Base-by-base conservation (phyloP, 2,888 invertebrate species). In the Digitonthophagus gazella region DNA sequence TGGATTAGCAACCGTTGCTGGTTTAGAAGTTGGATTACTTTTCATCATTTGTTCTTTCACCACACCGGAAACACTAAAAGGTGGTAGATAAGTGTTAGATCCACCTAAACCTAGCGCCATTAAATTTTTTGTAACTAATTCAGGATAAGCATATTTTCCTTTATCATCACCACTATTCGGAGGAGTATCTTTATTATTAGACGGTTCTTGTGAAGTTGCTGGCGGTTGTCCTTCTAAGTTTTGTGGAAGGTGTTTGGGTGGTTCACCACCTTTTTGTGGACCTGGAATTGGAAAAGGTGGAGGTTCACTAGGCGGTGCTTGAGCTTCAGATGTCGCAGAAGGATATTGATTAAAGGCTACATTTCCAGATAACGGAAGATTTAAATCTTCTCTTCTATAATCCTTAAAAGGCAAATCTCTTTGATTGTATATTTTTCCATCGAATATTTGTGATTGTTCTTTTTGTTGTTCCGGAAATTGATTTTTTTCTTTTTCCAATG, bases 91-190 rank as follows among this genome's bases (percentile, higher is more conserved):
- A 4, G 70, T 71, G 57, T 73, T 72, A 11, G 71, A 68, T 20
- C 74, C 75, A 2, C 76, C 77, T 44, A 79, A 70, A 55, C 78
- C 79, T 14, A 79, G 68, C 68, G 75, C 75, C 55, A 78, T 74
- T 8, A 80, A 70, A 64, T 79, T 75, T 65, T 76, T 72, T 15
- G 78, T 75, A 20, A 78, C 72, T 14, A 75, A 64, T 55, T 73
- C 72, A 8, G 65, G 67, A 58, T 71, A 65, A 6, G 68, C 67
- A 20, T 63, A 70, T 28, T 67, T 58, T 18, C 20, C 16, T 28
- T 58, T 58, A 44, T 28, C 20, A 22, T 58, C 18, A 18, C 11
- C 18, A 11, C 8, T 6, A 5, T 44, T 44, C 6, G 8, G 8
- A 44, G 28, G 28, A 44, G 6, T 44, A 44, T 44, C 11, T 44